Evolutionary conservation across 2,888 invertebrate genomes (phyloP).

Genomic region (Meloe dianella): DNA sequence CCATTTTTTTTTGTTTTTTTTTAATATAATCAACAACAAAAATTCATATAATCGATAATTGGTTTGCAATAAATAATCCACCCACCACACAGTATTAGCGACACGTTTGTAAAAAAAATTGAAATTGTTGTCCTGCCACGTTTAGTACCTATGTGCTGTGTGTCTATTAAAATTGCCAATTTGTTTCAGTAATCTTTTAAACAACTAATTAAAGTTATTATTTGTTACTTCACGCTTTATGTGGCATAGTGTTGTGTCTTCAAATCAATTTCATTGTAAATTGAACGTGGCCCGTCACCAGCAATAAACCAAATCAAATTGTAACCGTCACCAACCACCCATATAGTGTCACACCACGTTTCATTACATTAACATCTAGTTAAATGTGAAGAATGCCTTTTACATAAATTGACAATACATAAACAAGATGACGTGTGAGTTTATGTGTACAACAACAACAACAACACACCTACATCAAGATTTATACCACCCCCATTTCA

Average conservation of each 20-base stretch:
- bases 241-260: neutral
- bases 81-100: neutral
- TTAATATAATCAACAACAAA: too few relatives aligned
- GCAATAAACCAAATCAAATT: slow-evolving; percentile 14
- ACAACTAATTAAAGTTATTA: neutral
- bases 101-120: too few relatives aligned
- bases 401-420: too few relatives aligned
- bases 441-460: too few relatives aligned
- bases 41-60: neutral
- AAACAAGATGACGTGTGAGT: too few relatives aligned
- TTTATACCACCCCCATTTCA: slow-evolving; percentile 2
- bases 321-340: slow-evolving; percentile 11
- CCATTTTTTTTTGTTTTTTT: too few relatives aligned
- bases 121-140: too few relatives aligned
- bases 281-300: neutral
- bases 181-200: neutral
- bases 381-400: slow-evolving; percentile 22
- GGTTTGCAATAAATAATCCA: neutral
- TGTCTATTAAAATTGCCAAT: neutral
- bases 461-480: neutral
- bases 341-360: neutral
- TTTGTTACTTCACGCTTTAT: neutral
- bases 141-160: neutral
- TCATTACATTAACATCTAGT: slow-evolving; percentile 19
- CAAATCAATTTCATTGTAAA: neutral